These are phyloP conservation scores for Ispidina picta DNA, from an alignment of 2,797 vertebrate genomes.

Conservation along the genomic window DNA sequence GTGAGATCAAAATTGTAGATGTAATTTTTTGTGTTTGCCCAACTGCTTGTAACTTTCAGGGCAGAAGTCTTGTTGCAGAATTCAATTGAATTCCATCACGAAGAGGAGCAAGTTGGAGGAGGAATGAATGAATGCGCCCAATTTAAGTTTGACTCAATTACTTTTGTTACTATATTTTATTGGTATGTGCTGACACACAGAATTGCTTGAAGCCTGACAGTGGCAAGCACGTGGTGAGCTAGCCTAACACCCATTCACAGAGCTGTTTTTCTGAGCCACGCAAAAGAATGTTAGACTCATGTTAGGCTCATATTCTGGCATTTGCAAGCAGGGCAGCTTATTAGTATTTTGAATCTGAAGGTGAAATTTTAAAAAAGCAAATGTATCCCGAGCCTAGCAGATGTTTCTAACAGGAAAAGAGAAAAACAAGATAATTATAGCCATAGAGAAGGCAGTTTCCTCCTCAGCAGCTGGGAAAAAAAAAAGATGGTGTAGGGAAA, in stretches of 20 bases:
- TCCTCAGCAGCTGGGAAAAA: background rate
- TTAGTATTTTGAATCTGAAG: slow-evolving; percentile 6
- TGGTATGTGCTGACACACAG: background rate
- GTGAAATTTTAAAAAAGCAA: background rate
- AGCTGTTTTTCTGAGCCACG: background rate
- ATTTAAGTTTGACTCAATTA: background rate
- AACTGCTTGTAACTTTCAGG: background rate
- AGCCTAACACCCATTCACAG: background rate
- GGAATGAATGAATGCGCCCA: background rate
- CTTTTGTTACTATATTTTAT: background rate
- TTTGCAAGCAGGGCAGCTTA: background rate
- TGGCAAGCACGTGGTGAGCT: background rate
- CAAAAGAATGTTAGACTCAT: background rate
- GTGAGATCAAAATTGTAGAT: background rate
- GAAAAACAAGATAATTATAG: background rate
- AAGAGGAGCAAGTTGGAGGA: background rate
- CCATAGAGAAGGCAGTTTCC: background rate
- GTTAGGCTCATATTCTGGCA: background rate
- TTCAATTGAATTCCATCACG: background rate
- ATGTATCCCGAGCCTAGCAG: background rate
- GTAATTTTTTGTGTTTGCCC: background rate
- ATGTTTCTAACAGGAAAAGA: background rate
- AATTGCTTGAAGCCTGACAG: background rate
- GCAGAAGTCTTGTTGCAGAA: background rate
- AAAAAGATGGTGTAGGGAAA: background rate